Base-by-base conservation (phyloP, 1,140 invertebrate species). In the Papilio helenus region DNA sequence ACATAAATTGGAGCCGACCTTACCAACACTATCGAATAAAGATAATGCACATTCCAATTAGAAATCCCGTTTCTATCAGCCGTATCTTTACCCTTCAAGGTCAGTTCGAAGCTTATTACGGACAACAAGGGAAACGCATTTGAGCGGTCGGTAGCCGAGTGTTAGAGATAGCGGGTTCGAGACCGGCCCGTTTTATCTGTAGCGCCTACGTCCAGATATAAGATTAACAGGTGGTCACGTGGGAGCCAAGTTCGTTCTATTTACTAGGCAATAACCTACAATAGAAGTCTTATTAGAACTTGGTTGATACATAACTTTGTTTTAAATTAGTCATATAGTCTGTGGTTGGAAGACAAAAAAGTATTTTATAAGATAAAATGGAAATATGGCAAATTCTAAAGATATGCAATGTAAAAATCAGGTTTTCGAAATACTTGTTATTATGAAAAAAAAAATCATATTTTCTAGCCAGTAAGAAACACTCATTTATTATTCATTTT, bases 121-220 rank as follows among this genome's bases (percentile, higher is more conserved):
- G 76, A 76, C 80, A 87, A 93, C 90, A 92, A 88, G 91, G 85
- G 89, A 93, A 93, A 91, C 85, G 87, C 91, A 91, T 92, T 92
- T 92, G 89, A 83, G 86, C 51, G 80, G 79, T 81, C 88, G 86
- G 89, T 88, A 89, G 88, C 88, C 80, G 83, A 83, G 83, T 87
- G 85, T 86, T 82, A 72, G 76, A 72, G 87, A 91, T 90, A 86
- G 84, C 80, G 85, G 80, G 86, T 86, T 86, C 85, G 85, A 81
- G 80, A 83, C 83, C 83, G 81, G 74, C 77, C 76, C 77, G 76
- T 49, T 72, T 86, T 88, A 86, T 88, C 86, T 89, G 83, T 72
- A 83, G 78, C 81, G 82, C 85, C 88, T 82, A 86, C 82, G 82
- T 61, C 76, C 29, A 85, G 86, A 89, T 90, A 85, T 80, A 77